A percentile compares a stretch with the other conserved stretches of the same genome.
These are phyloP conservation scores for Zygaena filipendulae DNA, from an alignment of 2,888 invertebrate genomes.

Conservation along the genomic window DNA sequence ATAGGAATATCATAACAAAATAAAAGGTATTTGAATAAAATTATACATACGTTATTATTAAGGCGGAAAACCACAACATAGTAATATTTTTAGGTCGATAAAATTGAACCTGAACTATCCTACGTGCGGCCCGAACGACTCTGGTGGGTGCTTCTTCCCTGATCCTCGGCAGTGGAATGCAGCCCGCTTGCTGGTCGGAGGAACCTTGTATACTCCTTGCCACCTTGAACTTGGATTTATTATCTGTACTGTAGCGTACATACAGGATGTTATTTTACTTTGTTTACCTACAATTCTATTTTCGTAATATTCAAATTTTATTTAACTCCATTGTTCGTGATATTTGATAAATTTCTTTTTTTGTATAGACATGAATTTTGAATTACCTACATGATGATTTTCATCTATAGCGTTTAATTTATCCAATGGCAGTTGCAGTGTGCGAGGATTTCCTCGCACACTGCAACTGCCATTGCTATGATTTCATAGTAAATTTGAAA, in stretches of 20 bases:
- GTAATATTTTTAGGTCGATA: no score
- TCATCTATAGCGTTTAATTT: no score
- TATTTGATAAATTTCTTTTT: constrained; percentile 3
- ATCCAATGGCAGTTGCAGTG: no score
- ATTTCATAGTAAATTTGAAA: no score
- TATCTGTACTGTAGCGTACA: constrained; percentile 34
- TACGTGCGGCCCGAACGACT: constrained; percentile 17
- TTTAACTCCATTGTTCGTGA: constrained; percentile 4
- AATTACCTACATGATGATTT: no score
- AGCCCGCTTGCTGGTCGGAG: constrained; percentile 34
- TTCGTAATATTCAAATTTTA: no score
- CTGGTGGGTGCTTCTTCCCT: constrained; percentile 14
- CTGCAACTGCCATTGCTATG: no score
- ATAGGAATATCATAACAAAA: no score
- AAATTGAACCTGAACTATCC: constrained; percentile 26
- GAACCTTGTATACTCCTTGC: constrained; percentile 55
- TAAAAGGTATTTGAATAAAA: no score
- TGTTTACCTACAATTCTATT: constrained; percentile 22
- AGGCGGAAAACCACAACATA: constrained; percentile 12
- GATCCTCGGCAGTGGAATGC: constrained; percentile 39
- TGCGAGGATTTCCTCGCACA: no score
- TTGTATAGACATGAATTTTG: no score
- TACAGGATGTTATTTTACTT: constrained; percentile 34
- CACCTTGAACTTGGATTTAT: constrained; percentile 65
- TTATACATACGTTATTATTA: constrained; percentile 9